Percentiles rank a stretch among this genome's conserved stretches.
These are phyloP conservation scores for Lydus trimaculatus DNA, from an alignment of 2,888 invertebrate species.

Conservation along the genomic window DNA sequence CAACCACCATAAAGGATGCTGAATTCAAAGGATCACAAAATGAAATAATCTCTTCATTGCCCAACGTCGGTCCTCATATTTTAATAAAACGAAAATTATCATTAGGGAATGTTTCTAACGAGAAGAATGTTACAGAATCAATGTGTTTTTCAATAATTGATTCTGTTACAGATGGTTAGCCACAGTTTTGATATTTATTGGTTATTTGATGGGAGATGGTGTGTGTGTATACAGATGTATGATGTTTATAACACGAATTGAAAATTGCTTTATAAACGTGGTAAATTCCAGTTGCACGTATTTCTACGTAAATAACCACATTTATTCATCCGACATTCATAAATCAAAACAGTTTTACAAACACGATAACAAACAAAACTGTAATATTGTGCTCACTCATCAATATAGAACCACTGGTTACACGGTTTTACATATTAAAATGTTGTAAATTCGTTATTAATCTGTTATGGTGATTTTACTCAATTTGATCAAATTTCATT, in stretches of 20 bases:
- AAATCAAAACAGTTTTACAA: slow-evolving; percentile 21
- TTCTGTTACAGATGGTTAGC: background rate
- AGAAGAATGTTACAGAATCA: too few species aligned
- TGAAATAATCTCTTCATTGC: slow-evolving; percentile 24
- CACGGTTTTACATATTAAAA: background rate
- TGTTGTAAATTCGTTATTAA: slow-evolving; percentile 1
- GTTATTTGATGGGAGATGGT: background rate
- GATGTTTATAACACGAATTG: background rate
- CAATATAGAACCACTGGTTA: background rate
- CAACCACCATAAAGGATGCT: slow-evolving; percentile 10
- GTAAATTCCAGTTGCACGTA: background rate
- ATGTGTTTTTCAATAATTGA: background rate
- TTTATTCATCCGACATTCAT: slow-evolving; percentile 20
- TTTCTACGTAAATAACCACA: slow-evolving; percentile 11
- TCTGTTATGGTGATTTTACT: background rate
- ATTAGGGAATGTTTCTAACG: too few species aligned
- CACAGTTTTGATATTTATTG: background rate
- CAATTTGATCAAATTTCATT: background rate
- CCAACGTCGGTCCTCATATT: background rate
- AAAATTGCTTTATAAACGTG: slow-evolving; percentile 6
- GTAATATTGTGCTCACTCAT: background rate
- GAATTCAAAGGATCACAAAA: slow-evolving; percentile 24
- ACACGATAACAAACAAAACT: background rate
- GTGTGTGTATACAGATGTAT: background rate
- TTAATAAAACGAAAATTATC: background rate